phyloP scores from a whole-genome alignment of 2,113 vertebrate species.

The Apteryx mantelli region DNA sequence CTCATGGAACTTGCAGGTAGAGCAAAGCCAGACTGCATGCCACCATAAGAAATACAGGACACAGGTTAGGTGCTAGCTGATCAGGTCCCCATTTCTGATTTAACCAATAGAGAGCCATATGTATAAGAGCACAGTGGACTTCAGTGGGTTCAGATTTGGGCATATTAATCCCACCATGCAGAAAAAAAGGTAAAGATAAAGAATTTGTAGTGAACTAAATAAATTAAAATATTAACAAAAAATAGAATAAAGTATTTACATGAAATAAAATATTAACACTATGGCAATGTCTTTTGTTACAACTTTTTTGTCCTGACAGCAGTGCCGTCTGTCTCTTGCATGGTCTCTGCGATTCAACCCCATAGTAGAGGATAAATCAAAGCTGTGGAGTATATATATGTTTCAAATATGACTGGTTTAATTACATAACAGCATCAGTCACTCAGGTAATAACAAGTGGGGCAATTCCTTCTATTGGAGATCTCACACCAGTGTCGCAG shows the following conservation, averaged over 20 bases:
- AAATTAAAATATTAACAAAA: neutral
- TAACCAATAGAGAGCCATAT: neutral
- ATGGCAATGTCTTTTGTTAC: neutral
- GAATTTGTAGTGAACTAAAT: neutral
- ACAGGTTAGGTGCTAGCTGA: neutral
- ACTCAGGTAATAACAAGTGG: neutral
- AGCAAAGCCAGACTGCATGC: neutral
- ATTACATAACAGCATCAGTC: neutral
- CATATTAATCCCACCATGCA: neutral
- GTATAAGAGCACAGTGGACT: neutral
- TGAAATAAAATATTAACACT: neutral
- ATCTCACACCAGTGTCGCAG: neutral
- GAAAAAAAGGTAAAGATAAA: fast-evolving
- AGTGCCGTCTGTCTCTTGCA: neutral
- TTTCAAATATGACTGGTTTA: neutral
- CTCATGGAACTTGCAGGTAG: neutral
- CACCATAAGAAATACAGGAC: neutral
- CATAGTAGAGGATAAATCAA: neutral
- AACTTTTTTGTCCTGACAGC: neutral
- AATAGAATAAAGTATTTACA: neutral
- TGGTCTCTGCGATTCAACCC: neutral
- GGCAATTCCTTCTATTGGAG: neutral
- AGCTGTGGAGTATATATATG: neutral
- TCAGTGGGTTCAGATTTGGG: neutral
- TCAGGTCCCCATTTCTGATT: neutral